A percentile compares a stretch with the other conserved stretches of the same genome.
phyloP scores from a whole-genome alignment of 2,888 invertebrate species.

The Patella caerulea region DNA sequence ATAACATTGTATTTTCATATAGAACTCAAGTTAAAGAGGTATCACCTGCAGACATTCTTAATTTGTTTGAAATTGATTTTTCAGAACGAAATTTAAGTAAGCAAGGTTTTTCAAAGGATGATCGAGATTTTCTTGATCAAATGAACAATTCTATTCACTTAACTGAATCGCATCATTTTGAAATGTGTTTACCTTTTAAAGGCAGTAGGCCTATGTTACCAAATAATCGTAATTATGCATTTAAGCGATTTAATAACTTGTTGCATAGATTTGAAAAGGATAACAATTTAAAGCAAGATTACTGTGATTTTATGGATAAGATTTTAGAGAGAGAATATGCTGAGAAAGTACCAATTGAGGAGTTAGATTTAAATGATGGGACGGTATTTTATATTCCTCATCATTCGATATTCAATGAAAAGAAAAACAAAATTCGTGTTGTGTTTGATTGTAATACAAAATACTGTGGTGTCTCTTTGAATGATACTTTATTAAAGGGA shows the following conservation, averaged over 20 bases:
- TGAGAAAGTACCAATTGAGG: neutral
- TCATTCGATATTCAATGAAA: neutral
- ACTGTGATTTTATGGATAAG: conserved; percentile 19
- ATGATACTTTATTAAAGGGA: conserved; percentile 34
- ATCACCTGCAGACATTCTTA: neutral
- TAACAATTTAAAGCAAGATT: conserved; percentile 10
- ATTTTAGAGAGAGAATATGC: conserved; percentile 23
- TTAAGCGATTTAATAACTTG: conserved; percentile 16
- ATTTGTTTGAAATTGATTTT: conserved; percentile 26
- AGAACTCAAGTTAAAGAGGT: neutral
- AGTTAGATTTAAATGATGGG: neutral
- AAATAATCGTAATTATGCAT: conserved; percentile 25
- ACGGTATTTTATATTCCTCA: neutral
- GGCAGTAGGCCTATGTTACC: conserved; percentile 13
- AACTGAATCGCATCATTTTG: conserved; percentile 8
- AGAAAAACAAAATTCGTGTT: conserved; percentile 18
- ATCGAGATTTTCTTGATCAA: conserved; percentile 13
- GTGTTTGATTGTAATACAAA: conserved; percentile 41
- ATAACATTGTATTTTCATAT: neutral
- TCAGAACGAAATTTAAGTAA: neutral
- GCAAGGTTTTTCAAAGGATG: neutral
- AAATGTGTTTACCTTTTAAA: conserved; percentile 26
- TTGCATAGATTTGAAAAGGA: conserved; percentile 9
- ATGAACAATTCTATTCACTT: conserved; percentile 12
- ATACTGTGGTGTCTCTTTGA: conserved; percentile 23